Conservation (phyloP, 1,140 invertebrate species). For the Vanessa tameamea region DNA sequence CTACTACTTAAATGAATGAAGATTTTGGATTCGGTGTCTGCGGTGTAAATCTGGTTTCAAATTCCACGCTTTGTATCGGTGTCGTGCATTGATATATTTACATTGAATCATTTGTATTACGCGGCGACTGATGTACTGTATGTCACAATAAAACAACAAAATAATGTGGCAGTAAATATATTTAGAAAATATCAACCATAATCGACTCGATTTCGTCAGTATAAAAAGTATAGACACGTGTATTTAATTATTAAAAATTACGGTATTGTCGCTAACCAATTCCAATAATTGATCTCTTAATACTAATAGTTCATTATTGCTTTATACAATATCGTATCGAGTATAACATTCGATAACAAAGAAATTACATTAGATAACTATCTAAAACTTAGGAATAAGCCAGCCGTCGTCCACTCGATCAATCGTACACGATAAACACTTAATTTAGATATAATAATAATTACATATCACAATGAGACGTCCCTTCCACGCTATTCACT, state of each 20-base stretch:
- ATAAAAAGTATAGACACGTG: conserved; percentile 66
- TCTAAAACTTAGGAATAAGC: conserved; percentile 70
- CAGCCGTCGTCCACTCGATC: conserved; percentile 68
- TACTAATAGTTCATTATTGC: conserved; percentile 76
- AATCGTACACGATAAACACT: conserved; percentile 76
- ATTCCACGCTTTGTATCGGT: conserved; percentile 20
- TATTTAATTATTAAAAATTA: conserved; percentile 69
- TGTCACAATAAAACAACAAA: conserved; percentile 58
- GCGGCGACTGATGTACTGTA: conserved; percentile 7
- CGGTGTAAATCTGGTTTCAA: conserved; percentile 16
- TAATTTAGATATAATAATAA: conserved; percentile 80
- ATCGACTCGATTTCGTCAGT: conserved; percentile 70
- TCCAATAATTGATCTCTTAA: conserved; percentile 65
- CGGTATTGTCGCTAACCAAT: conserved; percentile 71
- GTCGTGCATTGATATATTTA: neutral
- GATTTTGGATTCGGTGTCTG: neutral
- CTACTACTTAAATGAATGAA: conserved; percentile 18
- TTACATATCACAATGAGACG: conserved; percentile 81
- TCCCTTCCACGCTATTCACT: conserved; percentile 71
- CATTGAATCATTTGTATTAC: neutral
- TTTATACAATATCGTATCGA: conserved; percentile 79
- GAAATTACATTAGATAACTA: conserved; percentile 66
- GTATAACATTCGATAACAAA: conserved; percentile 74
- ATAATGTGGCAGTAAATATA: conserved; percentile 78
- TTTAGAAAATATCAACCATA: conserved; percentile 79